Percentiles rank a stretch among this genome's conserved stretches.
phyloP scores from a whole-genome alignment of 2,797 vertebrate species.

The Eidolon dupreanum region DNA sequence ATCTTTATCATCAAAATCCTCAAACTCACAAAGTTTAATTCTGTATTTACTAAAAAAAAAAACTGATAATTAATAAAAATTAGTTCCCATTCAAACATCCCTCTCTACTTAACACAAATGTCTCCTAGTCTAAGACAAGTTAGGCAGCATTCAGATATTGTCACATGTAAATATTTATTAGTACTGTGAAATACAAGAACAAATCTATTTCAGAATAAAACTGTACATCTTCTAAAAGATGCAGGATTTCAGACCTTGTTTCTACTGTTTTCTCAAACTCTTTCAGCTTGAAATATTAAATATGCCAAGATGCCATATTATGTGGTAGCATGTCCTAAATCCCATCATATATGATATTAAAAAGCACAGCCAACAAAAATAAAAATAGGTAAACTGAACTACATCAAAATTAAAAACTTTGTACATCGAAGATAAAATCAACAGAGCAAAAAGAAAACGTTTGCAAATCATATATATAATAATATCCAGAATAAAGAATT shows the following conservation, averaged over 20 bases:
- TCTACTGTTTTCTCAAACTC: background rate
- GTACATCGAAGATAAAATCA: background rate
- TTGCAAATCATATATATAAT: background rate
- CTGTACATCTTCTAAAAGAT: background rate
- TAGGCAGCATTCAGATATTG: background rate
- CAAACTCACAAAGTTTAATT: background rate
- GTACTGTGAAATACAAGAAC: background rate
- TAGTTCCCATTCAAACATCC: background rate
- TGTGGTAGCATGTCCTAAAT: background rate
- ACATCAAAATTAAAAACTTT: background rate
- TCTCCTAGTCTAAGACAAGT: background rate
- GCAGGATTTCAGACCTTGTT: background rate
- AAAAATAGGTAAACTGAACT: background rate
- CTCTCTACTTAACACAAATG: background rate
- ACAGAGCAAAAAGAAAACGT: background rate
- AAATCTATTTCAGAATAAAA: background rate
- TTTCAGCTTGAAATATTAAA: background rate
- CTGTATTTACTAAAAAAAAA: background rate
- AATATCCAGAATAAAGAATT: background rate
- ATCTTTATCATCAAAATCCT: background rate
- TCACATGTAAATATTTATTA: background rate
- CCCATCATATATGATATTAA: background rate
- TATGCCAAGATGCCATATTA: background rate
- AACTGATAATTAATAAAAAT: background rate
- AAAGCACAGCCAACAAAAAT: background rate